Conservation (phyloP, 2,888 invertebrate species). For the Lysandra bellargus region DNA sequence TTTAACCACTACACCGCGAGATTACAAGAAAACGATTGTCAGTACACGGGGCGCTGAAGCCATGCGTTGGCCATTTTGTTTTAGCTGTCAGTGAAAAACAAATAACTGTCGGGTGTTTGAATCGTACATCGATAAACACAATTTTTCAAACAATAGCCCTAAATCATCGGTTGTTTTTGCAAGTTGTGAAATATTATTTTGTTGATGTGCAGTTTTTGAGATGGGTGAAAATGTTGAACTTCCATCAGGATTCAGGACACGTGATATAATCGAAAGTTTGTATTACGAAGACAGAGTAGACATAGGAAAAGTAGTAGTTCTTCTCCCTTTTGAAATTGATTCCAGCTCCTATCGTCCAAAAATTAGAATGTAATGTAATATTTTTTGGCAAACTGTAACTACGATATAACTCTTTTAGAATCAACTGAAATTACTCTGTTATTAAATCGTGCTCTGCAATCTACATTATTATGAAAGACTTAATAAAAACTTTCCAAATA, state of each 20-base stretch:
- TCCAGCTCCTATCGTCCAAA: too few relatives aligned
- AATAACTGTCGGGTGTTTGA: not conserved
- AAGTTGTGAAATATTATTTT: not conserved
- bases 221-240: not conserved
- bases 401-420: too few relatives aligned
- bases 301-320: too few relatives aligned
- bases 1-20: too few relatives aligned
- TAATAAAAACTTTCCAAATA: not conserved
- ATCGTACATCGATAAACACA: not conserved
- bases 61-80: not conserved
- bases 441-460: not conserved
- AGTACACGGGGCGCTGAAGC: not conserved
- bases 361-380: too few relatives aligned
- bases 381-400: too few relatives aligned
- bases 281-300: too few relatives aligned
- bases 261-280: too few relatives aligned
- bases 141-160: slow-evolving; percentile 2
- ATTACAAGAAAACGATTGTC: not conserved
- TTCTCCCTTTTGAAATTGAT: too few relatives aligned
- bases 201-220: not conserved
- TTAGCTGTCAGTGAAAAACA: not conserved
- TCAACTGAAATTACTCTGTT: too few relatives aligned
- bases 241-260: too few relatives aligned
- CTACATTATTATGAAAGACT: not conserved
- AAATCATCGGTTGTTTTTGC: not conserved